Base-by-base conservation (phyloP, 2,888 invertebrate species). In the Ctenicera cuprea region DNA sequence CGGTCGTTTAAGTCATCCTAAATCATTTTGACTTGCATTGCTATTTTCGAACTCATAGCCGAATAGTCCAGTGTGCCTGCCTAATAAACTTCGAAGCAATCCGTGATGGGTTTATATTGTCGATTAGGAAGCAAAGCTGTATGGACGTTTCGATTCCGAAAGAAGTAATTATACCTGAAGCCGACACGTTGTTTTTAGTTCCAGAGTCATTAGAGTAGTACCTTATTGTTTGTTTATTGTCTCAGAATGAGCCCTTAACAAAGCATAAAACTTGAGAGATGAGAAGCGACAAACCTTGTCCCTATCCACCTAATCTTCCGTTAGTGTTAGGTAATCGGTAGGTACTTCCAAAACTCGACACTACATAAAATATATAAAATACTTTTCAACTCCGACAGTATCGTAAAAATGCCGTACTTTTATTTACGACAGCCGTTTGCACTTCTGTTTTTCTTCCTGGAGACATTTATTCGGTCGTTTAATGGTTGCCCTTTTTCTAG, bases 191-290 rank as follows among this genome's bases (percentile, higher is more conserved):
- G 54, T 54, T 38, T 66, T 41, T 38, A 16, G 37, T 20, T 52
- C 38, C 11, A 71, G 72, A 74, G 77, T 74, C 76, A 75, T 76
- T 69, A 74, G 69, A 66, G 50, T 37, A 72, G 65, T 69, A 45
- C 45, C 75, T 73, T 71, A 76, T 76, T 80, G 79, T 80, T 79
- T 80, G 80, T 80, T 79, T 80, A 80, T 80, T 76, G 74, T 73
- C 57, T 62, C 71, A 71, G 77, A 80, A 79, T 76, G 79, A 78
- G 76, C 75, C 79, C 75, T 74, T 79, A 80, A 80, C 76, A 75
- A 79, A 78, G 77, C 78, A 75, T 79, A 78, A 78, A 77, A 62
- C 59, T 12, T 37, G 16, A 61, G 33, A 67, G 59, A 71, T 50
- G 45, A 63, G 33, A 48, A 52, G 20, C 68, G 30, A 64, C 71